Base-by-base conservation (phyloP, 1,140 invertebrate genomes). In the Drosophila subpulchrella region DNA sequence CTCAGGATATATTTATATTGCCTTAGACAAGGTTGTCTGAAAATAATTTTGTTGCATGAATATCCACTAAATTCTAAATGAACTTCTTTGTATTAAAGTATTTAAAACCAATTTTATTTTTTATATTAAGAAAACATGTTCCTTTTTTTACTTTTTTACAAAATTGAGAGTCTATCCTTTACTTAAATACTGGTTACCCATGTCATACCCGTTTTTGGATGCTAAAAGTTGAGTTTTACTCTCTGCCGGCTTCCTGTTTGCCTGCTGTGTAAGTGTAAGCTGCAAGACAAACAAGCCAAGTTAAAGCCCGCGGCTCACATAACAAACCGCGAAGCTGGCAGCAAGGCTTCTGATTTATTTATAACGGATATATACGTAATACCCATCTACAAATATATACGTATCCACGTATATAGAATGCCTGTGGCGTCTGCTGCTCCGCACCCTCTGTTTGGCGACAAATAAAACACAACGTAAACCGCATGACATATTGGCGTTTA, bases 401-500 rank as follows among this genome's bases (percentile, higher is more conserved):
- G 10, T 44, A 44, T 41, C 8, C 42, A 36, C 30, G 20, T 38
- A 32, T 46, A 20, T 12, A 30, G 36, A 68, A 47, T 47, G 44
- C 50, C 32, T 50, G 17, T 24, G 47, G 62, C 44, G 48, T 42
- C 63, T 55, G n/a, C 59, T 39, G 27, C 59, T 46, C 15, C 17
- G 24, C 30, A 38, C 17, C 34, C 41, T 48, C 58, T 46, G 61
- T 24, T 70, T 67, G 65, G 63, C 73, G 38, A 76, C 63, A 81
- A 81, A 77, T 85, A 85, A 81, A 81, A 71, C 68, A 78, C 59
- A 75, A 68, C 53, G 78, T 68, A 79, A 73, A 78, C 81, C 81
- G 51, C 78, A 90, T 85, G 83, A 89, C 78, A 90, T 85, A 90
- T 89, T 90, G 86, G 81, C 81, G 75, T 82, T 88, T 91, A 91